Base-by-base conservation (phyloP, 2,113 vertebrate species). In the Hyaena hyaena region DNA sequence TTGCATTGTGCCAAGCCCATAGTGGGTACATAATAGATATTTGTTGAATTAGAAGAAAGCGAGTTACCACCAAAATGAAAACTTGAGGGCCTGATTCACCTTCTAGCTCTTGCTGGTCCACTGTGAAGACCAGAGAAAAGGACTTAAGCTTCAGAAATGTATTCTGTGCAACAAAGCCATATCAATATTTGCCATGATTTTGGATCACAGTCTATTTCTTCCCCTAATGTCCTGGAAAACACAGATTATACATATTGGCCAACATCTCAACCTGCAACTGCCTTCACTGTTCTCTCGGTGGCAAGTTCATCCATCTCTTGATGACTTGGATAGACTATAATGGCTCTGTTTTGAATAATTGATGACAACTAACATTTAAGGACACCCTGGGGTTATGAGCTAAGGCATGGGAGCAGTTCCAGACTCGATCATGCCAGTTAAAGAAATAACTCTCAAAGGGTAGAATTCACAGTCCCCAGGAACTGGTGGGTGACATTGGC, bases 301-400 rank as follows among this genome's bases (percentile, higher is more conserved):
- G 55, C 39, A 94, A 95, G 28, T 39, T 93, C 92, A 92, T 97
- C 53, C n/a, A 96, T 97, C 91, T 97, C 95, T 91, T 31, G 8
- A 63, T 95, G 81, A 96, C 95, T 96, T 93, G 33, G 24, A 86
- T 87, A 77, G 86, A 55, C 10, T 69, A 15, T 24, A 89, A 89
- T 66, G 69, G 68, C n/a, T 87, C 86, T 95, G 43, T 76, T 95
- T 92, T 95, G 31, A 15, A 61, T 97, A 98, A 97, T 2, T 93
- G 77, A 97, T 96, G 87, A 95, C 35, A 87, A 63, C 24, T 66
- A 93, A 88, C 33, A 17, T 83, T 93, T 89, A 97, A 93, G 55
- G 89, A 96, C 31, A 92, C 33, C 58, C 74, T 91, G 66, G 35
- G 50, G 86, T 97, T 96, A 95, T 93, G 39, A 97, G 82, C 61